A percentile compares a stretch with the other conserved stretches of the same genome.
Conservation (phyloP, 2,113 vertebrate species). For the Emydura subglobosa region DNA sequence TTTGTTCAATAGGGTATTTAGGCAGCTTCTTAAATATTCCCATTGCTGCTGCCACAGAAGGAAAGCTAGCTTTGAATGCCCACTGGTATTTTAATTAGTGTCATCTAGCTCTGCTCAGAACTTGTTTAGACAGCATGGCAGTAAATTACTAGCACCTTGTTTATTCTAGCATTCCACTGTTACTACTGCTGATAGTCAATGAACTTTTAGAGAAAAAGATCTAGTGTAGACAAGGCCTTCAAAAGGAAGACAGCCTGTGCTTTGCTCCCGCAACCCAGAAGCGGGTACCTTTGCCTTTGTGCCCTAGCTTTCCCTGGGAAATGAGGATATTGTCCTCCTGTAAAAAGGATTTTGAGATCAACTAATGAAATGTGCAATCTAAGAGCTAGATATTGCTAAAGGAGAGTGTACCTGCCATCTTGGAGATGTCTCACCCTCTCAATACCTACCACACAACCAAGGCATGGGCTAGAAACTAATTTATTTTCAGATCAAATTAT, state of each 20-base stretch:
- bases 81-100: not conserved
- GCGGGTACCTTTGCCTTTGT: not conserved
- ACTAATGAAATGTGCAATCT: too few species aligned
- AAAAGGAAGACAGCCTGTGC: not conserved
- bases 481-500: too few species aligned
- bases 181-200: too few species aligned
- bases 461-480: not conserved
- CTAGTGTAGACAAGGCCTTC: not conserved
- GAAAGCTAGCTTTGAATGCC: not conserved
- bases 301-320: not conserved
- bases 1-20: not conserved
- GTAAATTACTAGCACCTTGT: not conserved
- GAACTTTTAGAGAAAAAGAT: not conserved
- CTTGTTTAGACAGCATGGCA: not conserved
- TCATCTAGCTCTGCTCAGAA: not conserved
- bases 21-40: not conserved
- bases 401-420: not conserved
- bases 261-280: not conserved
- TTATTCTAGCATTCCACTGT: too few species aligned
- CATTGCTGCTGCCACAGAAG: not conserved
- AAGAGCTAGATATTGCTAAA: not conserved
- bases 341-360: not conserved
- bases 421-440: not conserved
- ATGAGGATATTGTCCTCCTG: not conserved
- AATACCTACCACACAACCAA: not conserved